Conservation (phyloP, 2,797 vertebrate species). For the Graptemys geographica region DNA sequence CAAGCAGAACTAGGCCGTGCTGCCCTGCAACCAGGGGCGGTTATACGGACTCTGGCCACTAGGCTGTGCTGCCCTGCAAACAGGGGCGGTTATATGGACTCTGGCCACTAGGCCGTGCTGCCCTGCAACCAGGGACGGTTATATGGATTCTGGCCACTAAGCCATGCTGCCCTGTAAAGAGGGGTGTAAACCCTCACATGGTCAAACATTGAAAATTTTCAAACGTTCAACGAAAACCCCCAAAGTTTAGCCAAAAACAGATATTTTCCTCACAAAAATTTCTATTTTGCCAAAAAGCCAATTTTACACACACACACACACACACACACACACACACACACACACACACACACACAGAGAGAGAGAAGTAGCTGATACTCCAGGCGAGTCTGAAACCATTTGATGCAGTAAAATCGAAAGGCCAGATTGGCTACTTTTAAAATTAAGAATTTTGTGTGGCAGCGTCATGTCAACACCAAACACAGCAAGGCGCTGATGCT, state of each 20-base stretch:
- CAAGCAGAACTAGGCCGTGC: too few species aligned
- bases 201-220: neutral
- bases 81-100: too few species aligned
- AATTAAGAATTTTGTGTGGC: neutral
- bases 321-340: neutral
- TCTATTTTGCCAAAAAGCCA: neutral
- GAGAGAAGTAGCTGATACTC: neutral
- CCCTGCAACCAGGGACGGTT: too few species aligned
- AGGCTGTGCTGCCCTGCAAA: too few species aligned
- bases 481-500: neutral
- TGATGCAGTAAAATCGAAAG: neutral
- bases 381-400: neutral
- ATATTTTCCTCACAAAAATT: neutral
- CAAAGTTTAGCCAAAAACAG: neutral
- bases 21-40: too few species aligned
- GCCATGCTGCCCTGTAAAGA: too few species aligned
- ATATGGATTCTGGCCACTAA: too few species aligned
- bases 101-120: too few species aligned
- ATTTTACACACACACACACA: neutral
- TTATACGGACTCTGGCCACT: too few species aligned
- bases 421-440: fast-evolving
- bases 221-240: neutral
- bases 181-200: too few species aligned
- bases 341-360: neutral
- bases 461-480: neutral